Base-by-base conservation (phyloP, 2,113 vertebrate genomes). In the Perognathus longimembris region DNA sequence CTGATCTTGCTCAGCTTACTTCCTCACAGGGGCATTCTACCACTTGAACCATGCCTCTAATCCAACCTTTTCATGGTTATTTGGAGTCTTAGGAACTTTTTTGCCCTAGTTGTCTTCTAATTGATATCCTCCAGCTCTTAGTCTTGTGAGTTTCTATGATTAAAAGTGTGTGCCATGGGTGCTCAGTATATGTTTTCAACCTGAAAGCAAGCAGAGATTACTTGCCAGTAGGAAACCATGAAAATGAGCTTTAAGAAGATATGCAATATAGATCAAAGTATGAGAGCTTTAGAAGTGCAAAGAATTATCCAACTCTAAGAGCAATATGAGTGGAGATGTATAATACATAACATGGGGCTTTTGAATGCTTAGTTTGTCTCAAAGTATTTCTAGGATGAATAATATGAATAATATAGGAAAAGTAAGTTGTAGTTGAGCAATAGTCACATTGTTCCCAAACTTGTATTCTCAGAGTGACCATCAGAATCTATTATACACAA, bases 221-320 rank as follows among this genome's bases (percentile, higher is more conserved):
- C 8, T 9, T 74, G 12, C n/a, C 28, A 4, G 24, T 30, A 21
- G 7, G 22, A 69, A 20, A 8, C 11, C 12, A 34, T 63, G 36
- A 50, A 70, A 70, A n/a, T 0, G 2, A 11, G 7, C 66, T 54
- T 66, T 1, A 77, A 36, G 34, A 61, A 40, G 64, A 1, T 20
- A 32, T 45, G 45, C 5, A 45, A 45, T 71, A 7, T 18, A 0
- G 7, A 61, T 73, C 4, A 34, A 77, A 21, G 11, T 12, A 8
- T 4, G 21, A 36, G 71, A 5, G 1, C 15, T n/a, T 2, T 10
- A 36, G 22, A 45, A 54, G 6, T 3, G 5, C 2, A 45, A 38
- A 61, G 11, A 3, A 38, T 15, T 15, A 17, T n/a, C 5, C 24
- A 45, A 32, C 0, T 32, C 15, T 24, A 8, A 2, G 9, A 54